Evolutionary conservation across 2,888 invertebrate species (phyloP).

Genomic region (Parapristionchus giblindavisi): DNA sequence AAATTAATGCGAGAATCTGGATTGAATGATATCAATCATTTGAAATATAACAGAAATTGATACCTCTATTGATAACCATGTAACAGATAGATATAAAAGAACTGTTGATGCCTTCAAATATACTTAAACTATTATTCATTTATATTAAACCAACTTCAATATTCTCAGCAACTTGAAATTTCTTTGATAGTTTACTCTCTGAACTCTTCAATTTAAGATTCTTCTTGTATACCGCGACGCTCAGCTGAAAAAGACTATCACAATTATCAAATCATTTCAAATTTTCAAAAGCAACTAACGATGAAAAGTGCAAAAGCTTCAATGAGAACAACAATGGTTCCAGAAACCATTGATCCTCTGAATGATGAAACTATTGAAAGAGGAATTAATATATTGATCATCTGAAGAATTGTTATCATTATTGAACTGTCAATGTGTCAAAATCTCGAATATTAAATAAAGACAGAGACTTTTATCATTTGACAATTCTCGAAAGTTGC

Average conservation of each 20-base stretch:
- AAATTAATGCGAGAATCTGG: conserved; percentile 8
- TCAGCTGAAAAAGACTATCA: neutral
- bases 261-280: neutral
- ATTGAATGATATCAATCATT: neutral
- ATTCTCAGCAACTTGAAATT: conserved; percentile 26
- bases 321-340: neutral
- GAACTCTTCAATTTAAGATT: neutral
- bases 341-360: conserved; percentile 14
- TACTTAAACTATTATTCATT: neutral
- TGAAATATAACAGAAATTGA: neutral
- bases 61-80: conserved; percentile 19
- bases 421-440: neutral
- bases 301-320: conserved; percentile 9
- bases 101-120: conserved; percentile 23
- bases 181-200: conserved; percentile 4
- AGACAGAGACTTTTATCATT: no score
- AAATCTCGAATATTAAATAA: neutral
- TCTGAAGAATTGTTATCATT: neutral
- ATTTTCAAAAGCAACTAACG: neutral
- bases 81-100: conserved; percentile 4
- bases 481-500: no score
- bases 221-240: neutral
- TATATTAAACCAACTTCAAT: neutral
- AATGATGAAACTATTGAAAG: neutral
- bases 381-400: neutral